Evolutionary conservation across 2,113 vertebrate genomes (phyloP).

Genomic region (Hemiprocne comata): DNA sequence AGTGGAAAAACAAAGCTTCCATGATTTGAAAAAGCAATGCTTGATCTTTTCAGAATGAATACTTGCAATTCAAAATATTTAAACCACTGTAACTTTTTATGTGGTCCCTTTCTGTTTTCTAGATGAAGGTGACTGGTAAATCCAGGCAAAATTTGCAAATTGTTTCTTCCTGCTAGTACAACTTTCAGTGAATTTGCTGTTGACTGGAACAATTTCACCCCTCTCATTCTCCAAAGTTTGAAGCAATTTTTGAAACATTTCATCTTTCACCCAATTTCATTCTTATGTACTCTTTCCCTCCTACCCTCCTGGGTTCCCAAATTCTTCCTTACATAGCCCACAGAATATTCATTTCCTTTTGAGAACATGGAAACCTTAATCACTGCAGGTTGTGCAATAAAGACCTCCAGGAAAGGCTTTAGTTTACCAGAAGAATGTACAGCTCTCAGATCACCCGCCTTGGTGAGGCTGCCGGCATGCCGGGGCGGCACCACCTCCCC

Average conservation of each 20-base stretch:
- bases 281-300: neutral
- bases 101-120: neutral
- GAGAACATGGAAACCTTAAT: slow-evolving; percentile 30
- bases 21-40: neutral
- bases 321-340: neutral
- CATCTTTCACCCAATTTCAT: neutral
- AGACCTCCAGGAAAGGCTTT: slow-evolving; percentile 18
- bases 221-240: neutral
- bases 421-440: neutral
- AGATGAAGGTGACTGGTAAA: neutral
- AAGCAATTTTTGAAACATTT: neutral
- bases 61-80: neutral
- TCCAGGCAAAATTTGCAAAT: neutral
- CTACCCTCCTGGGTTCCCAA: neutral
- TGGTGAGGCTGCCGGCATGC: accelerated
- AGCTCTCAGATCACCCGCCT: neutral
- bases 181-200: neutral
- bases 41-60: neutral
- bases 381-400: neutral
- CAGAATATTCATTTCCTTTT: slow-evolving; percentile 50
- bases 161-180: neutral
- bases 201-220: neutral
- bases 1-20: neutral
- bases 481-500: accelerated
- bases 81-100: neutral